Percentiles rank a stretch among this genome's conserved stretches.
These are phyloP conservation scores for Desoria tigrina DNA, from an alignment of 2,888 invertebrate species.

Conservation along the genomic window DNA sequence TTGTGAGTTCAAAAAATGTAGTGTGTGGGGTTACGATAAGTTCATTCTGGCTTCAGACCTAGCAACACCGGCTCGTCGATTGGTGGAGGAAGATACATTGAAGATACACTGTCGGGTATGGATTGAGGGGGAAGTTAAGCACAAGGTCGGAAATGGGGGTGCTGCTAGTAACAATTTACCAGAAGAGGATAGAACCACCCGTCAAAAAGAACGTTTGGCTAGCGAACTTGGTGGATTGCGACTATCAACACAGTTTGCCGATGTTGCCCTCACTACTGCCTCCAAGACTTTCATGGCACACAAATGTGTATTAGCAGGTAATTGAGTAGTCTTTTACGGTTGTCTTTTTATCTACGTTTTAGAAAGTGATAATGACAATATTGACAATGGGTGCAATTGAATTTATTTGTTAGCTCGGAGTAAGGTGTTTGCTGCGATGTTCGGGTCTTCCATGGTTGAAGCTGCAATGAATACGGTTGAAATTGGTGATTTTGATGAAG, in stretches of 20 bases:
- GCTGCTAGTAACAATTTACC: slow-evolving; percentile 34
- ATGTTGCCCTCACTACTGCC: slow-evolving; percentile 36
- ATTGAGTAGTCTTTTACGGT: too few species aligned
- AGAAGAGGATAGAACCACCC: slow-evolving; percentile 37
- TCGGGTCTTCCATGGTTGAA: slow-evolving; percentile 44
- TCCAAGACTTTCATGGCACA: slow-evolving; percentile 46
- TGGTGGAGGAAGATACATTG: slow-evolving; percentile 48
- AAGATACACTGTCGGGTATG: slow-evolving; percentile 52
- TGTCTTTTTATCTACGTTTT: too few species aligned
- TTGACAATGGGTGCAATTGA: background rate
- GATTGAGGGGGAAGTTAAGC: slow-evolving; percentile 52
- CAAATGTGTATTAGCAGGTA: slow-evolving; percentile 50
- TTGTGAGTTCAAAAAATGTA: slow-evolving; percentile 50
- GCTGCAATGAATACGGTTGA: slow-evolving; percentile 42
- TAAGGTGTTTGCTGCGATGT: slow-evolving; percentile 50
- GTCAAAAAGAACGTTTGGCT: slow-evolving; percentile 32
- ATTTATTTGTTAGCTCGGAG: slow-evolving; percentile 46
- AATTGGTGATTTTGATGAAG: slow-evolving; percentile 49
- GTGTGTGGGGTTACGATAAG: slow-evolving; percentile 53
- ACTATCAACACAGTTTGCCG: slow-evolving; percentile 31
- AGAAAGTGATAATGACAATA: background rate
- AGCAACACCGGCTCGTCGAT: slow-evolving; percentile 34
- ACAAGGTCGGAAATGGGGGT: slow-evolving; percentile 44
- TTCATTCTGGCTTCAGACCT: slow-evolving; percentile 47
- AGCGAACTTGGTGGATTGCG: slow-evolving; percentile 36